These are phyloP conservation scores for Pollenia griseotomentosa DNA, from an alignment of 2,888 invertebrate genomes.

Conservation along the genomic window DNA sequence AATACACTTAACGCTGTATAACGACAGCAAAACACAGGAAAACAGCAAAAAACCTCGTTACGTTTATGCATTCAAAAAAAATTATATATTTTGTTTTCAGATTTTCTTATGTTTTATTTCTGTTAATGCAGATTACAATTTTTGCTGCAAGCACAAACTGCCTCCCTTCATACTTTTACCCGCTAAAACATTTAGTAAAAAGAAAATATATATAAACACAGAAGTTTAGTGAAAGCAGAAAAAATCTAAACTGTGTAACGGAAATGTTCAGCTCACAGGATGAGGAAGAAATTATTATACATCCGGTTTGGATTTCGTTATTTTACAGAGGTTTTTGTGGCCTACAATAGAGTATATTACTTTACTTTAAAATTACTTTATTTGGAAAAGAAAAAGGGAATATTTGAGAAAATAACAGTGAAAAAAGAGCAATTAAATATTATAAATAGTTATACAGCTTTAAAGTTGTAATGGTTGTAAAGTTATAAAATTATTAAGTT, in stretches of 20 bases:
- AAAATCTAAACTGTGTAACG: conserved; percentile 23
- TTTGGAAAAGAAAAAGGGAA: too few relatives aligned
- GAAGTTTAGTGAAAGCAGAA: not conserved
- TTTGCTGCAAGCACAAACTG: not conserved
- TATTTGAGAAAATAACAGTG: too few relatives aligned
- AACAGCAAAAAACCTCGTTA: not conserved
- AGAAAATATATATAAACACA: not conserved
- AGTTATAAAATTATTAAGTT: too few relatives aligned
- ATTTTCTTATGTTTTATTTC: conserved; percentile 1
- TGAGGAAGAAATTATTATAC: conserved; percentile 30
- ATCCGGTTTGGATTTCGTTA: conserved; percentile 3
- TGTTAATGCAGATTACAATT: conserved; percentile 24
- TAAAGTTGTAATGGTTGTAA: too few relatives aligned
- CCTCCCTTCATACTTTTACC: not conserved
- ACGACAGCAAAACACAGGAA: conserved; percentile 12
- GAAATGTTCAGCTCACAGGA: conserved; percentile 36
- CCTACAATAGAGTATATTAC: not conserved
- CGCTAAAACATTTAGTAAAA: not conserved
- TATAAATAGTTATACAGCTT: too few relatives aligned
- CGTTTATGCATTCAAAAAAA: not conserved
- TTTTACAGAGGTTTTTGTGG: not conserved
- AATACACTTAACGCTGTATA: conserved; percentile 52
- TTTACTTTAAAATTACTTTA: not conserved
- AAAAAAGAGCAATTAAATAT: too few relatives aligned
- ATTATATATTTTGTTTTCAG: too few relatives aligned